Evolutionary conservation across 2,113 vertebrate species (phyloP).

Genomic region (Telmatochromis sp.): DNA sequence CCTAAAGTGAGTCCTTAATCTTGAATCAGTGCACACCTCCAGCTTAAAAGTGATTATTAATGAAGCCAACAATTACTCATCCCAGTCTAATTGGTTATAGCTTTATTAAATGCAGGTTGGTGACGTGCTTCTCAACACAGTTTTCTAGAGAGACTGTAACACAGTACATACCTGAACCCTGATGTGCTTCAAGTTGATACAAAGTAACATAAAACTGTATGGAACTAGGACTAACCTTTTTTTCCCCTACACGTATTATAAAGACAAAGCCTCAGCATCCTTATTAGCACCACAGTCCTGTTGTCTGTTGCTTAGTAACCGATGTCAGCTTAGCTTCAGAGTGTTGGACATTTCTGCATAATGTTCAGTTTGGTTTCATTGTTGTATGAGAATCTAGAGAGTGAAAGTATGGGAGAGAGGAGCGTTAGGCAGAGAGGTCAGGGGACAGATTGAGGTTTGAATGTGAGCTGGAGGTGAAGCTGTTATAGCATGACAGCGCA

Average conservation of each 20-base stretch:
- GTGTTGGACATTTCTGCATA: not conserved
- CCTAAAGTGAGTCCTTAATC: not conserved
- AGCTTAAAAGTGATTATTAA: not conserved
- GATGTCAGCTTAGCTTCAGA: not conserved
- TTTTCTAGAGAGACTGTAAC: not conserved
- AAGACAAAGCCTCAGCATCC: constrained; percentile 17
- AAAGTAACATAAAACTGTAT: not conserved
- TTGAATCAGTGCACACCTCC: not conserved
- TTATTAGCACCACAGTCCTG: not conserved
- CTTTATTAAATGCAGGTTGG: not conserved
- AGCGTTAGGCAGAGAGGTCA: not conserved
- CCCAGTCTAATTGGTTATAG: not conserved
- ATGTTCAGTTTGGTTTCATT: constrained; percentile 3
- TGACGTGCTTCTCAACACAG: accelerated
- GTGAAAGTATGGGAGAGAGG: not conserved
- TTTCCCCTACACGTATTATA: not conserved
- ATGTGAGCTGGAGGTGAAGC: not conserved
- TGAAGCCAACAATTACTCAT: not conserved
- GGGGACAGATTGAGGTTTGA: not conserved
- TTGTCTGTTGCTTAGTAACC: constrained; percentile 45
- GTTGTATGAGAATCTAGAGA: not conserved
- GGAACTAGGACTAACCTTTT: not conserved
- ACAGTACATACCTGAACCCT: not conserved
- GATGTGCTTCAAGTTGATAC: not conserved
- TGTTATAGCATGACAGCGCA: constrained; percentile 2